Evolutionary conservation across 2,797 vertebrate species (phyloP), one percentile per base, ranked within the genome.

Genomic region (Microchirus variegatus): DNA sequence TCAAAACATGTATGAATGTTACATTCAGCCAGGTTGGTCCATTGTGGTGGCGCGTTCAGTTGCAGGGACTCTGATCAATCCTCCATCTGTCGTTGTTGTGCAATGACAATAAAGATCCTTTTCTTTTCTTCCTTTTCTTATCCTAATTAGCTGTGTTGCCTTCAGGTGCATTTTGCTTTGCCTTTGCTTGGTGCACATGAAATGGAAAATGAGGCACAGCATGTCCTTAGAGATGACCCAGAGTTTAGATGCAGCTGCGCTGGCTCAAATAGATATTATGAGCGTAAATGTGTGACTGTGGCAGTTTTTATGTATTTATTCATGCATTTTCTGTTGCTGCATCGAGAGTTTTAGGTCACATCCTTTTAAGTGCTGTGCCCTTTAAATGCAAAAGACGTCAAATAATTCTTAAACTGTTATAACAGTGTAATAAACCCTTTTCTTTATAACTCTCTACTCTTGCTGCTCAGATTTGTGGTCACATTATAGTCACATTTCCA

Each of bases 91-190:
- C 22, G 3, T 22, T 22, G 22, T 22, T 22, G 22, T 22, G 22
- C 22, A 22, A 22, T 22, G 0, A 22, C 22, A 22, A 22, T 22
- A 22, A 22, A 22, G 22, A 22, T 22, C 22, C 22, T 22, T 22
- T 22, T 22, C 22, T 22, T 22, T 22, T 22, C 22, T 22, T 22
- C 22, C 22, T 22, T 22, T 5, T 5, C 22, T 22, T 22, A 81
- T 73, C 53, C 53, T 42, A 45, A 81, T 77, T 66, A 71, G 59
- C 60, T 54, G 58, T 63, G 73, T 66, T 73, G 69, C 73, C 57
- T 80, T 75, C 60, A 52, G 70, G 59, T 35, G 10, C 31, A 35
- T 67, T 72, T 59, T 55, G 53, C 61, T 53, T 55, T 67, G 59
- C 57, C 36, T 64, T 36, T 57, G 68, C 70, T 75, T 63, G 6